phyloP scores from a whole-genome alignment of 1,140 invertebrate genomes.

The Dreissena polymorpha region DNA sequence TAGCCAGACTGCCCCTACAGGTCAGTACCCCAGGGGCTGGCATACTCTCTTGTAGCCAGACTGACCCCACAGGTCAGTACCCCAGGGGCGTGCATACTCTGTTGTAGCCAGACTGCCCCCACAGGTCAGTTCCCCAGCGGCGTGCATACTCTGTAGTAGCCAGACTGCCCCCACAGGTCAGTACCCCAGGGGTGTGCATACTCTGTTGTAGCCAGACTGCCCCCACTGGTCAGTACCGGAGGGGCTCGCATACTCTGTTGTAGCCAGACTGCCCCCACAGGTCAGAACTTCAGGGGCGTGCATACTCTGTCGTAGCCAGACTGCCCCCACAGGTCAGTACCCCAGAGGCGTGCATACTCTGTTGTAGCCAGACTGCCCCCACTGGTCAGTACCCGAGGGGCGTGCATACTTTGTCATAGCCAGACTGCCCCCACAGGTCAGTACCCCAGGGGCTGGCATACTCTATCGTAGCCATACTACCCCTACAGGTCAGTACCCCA shows the following conservation, averaged over 20 bases:
- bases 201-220: too few species aligned
- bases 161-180: conserved; percentile 86
- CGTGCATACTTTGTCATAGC: conserved; percentile 92
- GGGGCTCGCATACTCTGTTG: too few species aligned
- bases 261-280: too few species aligned
- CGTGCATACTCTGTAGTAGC: conserved; percentile 91
- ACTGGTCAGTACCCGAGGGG: conserved; percentile 88
- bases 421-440: conserved; percentile 86
- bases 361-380: conserved; percentile 87
- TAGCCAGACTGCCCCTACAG: conserved; percentile 87
- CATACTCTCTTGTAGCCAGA: conserved; percentile 90
- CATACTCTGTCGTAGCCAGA: too few species aligned
- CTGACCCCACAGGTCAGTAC: conserved; percentile 84
- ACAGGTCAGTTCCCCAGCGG: conserved; percentile 92
- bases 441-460: too few species aligned
- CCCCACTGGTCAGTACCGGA: too few species aligned
- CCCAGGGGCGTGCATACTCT: too few species aligned
- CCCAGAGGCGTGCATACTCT: conserved; percentile 92
- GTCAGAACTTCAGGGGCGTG: too few species aligned
- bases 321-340: too few species aligned
- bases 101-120: conserved; percentile 88
- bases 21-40: conserved; percentile 85
- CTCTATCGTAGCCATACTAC: conserved; percentile 88
- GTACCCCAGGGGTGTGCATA: too few species aligned
- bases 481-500: conserved; percentile 89